Percentiles rank a stretch among this genome's conserved stretches.
These are phyloP conservation scores for Dendroctonus valens DNA, from an alignment of 1,140 invertebrate genomes.

Conservation along the genomic window DNA sequence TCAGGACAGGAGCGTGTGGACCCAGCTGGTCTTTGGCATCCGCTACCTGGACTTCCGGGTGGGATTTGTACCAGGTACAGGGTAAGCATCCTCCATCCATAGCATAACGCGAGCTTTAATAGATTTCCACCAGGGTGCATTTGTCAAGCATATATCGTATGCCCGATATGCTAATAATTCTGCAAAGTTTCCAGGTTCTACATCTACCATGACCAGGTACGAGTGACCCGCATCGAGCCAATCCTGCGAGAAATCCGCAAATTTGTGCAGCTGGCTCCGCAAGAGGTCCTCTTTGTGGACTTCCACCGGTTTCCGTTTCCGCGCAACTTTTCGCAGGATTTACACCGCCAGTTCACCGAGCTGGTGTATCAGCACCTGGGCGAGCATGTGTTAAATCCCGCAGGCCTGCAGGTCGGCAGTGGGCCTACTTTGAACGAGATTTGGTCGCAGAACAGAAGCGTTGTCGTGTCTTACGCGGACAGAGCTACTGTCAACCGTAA, in stretches of 20 bases:
- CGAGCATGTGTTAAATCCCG: slow-evolving; percentile 53
- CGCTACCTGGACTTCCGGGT: slow-evolving; percentile 77
- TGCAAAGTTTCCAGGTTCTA: slow-evolving; percentile 59
- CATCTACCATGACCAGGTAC: slow-evolving; percentile 69
- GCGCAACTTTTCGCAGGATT: slow-evolving; percentile 56
- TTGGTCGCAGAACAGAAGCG: slow-evolving; percentile 58
- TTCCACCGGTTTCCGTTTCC: slow-evolving; percentile 72
- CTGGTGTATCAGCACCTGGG: slow-evolving; percentile 64
- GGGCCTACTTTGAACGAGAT: slow-evolving; percentile 64
- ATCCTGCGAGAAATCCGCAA: slow-evolving; percentile 62
- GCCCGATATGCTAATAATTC: slow-evolving; percentile 1
- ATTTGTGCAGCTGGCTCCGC: slow-evolving; percentile 61
- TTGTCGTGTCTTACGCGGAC: slow-evolving; percentile 65
- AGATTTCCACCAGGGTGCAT: too few relatives aligned
- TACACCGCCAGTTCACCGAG: slow-evolving; percentile 59
- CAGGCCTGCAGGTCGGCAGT: slow-evolving; percentile 51
- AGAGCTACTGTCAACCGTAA: slow-evolving; percentile 39
- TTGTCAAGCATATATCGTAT: too few relatives aligned
- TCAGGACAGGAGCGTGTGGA: slow-evolving; percentile 77
- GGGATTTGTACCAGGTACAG: slow-evolving; percentile 54
- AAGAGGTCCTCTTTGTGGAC: slow-evolving; percentile 69
- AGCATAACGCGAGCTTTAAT: not conserved
- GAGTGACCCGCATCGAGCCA: slow-evolving; percentile 62
- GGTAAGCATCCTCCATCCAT: slow-evolving; percentile 29
- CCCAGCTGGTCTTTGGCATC: slow-evolving; percentile 76